Evolutionary conservation across 2,797 vertebrate genomes (phyloP).

Genomic region (Knipowitschia caucasica): DNA sequence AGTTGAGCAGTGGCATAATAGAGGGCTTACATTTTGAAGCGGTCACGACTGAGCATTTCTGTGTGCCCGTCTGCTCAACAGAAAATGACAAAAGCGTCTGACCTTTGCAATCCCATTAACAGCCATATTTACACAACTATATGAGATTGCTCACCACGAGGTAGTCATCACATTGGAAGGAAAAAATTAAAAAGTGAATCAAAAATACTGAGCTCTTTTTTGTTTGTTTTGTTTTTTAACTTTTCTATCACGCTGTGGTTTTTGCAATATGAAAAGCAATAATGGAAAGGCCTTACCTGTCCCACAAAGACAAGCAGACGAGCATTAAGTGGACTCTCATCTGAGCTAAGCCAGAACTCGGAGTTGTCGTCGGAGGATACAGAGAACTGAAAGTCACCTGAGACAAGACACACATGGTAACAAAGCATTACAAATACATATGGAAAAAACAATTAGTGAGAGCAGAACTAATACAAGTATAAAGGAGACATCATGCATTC

Average conservation of each 20-base stretch:
- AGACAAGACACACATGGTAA: constrained; percentile 25
- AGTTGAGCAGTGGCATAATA: constrained; percentile 11
- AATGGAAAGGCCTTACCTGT: constrained; percentile 74
- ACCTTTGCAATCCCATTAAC: constrained; percentile 6
- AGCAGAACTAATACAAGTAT: no score
- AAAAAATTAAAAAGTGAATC: no score
- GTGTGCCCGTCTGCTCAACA: constrained; percentile 4
- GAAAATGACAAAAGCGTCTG: constrained; percentile 4
- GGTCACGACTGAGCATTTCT: constrained; percentile 11
- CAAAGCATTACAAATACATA: constrained; percentile 4
- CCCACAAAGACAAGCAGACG: constrained; percentile 89
- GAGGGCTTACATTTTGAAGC: constrained; percentile 15
- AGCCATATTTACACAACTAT: not conserved
- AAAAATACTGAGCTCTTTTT: no score
- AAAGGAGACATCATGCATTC: no score
- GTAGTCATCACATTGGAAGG: constrained; percentile 32
- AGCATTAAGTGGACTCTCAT: constrained; percentile 87
- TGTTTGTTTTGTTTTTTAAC: no score
- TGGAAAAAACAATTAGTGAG: not conserved
- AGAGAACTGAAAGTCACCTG: constrained; percentile 96
- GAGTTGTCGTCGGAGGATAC: constrained; percentile 98
- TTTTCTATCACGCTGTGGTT: not conserved
- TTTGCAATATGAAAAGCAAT: not conserved
- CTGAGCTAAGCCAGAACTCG: constrained; percentile 93
- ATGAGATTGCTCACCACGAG: constrained; percentile 9